These are phyloP conservation scores for Aegotheles bennettii DNA, from an alignment of 2,113 vertebrate species.

Conservation along the genomic window DNA sequence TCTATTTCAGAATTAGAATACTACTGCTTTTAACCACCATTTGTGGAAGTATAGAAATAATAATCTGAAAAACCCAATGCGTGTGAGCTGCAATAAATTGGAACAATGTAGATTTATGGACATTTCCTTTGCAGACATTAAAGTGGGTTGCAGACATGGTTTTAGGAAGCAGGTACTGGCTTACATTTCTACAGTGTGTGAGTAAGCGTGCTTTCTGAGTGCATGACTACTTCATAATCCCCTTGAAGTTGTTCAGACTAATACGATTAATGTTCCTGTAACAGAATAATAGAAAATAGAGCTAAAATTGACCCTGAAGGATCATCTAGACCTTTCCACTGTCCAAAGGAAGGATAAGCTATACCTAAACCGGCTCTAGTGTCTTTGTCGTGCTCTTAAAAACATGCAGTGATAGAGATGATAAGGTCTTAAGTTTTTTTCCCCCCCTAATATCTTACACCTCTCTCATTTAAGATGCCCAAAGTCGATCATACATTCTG, in stretches of 20 bases:
- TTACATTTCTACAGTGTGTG: not conserved
- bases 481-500: not conserved
- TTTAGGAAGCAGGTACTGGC: not conserved
- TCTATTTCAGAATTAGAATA: not conserved
- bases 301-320: not conserved
- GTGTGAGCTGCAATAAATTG: not conserved
- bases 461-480: not conserved
- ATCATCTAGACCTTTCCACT: not conserved
- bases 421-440: not conserved
- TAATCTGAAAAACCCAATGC: not conserved
- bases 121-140: not conserved
- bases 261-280: not conserved
- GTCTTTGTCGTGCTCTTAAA: not conserved
- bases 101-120: not conserved
- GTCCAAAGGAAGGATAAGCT: not conserved
- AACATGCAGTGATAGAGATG: not conserved
- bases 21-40: not conserved
- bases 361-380: not conserved
- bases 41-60: not conserved
- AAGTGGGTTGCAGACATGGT: not conserved
- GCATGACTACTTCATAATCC: not conserved
- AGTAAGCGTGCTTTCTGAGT: not conserved
- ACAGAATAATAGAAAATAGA: not conserved
- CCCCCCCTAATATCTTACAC: not conserved
- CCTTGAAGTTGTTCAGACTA: not conserved